Evolutionary conservation across 2,797 vertebrate genomes (phyloP), one percentile per base, ranked within the genome.

Genomic region (Myoxocephalus aenaeus): DNA sequence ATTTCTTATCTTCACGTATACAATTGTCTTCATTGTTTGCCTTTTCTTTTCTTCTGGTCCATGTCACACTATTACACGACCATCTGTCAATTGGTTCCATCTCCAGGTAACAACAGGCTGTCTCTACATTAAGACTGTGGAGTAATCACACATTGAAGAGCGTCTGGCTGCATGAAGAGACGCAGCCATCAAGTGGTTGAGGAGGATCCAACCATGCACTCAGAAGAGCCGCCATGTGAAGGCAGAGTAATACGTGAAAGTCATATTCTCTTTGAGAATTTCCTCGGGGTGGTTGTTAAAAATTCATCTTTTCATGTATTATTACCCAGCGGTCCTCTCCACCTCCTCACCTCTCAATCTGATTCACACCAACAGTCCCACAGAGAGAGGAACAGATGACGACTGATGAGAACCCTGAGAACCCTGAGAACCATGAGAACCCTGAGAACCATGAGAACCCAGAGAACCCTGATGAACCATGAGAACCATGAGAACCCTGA

Each of bases 201-300:
- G 38, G 51, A 74, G 62, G 7, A 48, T 15, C 17, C 51, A 50
- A 59, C 1, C 40, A 46, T 29, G 18, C 20, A n/a, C 53, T 15
- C 15, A 27, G 48, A 70, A 32, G 58, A n/a, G 11, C 46, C 17
- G 44, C 32, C 17, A 61, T 59, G 67, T 42, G 14, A 67, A 61
- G 17, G 44, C 9, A 42, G 56, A 61, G 32, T 53, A 22, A 58
- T 58, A 14, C 27, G 1, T 57, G 3, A 66, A 48, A 74, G 15
- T 48, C 12, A 57, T 13, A 73, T 58, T 73, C 38, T n/a, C 29
- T 57, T 17, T 29, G 22, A n/a, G 12, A 46, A 18, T 57, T 74
- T 65, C 53, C 51, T 27, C 10, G 17, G 18, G 48, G 34, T 20
- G 27, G 27, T 57, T 9, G 13, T 57, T 69, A 32, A 44, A 69